Percentiles rank a stretch among this genome's conserved stretches.
These are phyloP conservation scores for Globodera ellingtonae DNA, from an alignment of 1,140 invertebrate genomes.

Conservation along the genomic window DNA sequence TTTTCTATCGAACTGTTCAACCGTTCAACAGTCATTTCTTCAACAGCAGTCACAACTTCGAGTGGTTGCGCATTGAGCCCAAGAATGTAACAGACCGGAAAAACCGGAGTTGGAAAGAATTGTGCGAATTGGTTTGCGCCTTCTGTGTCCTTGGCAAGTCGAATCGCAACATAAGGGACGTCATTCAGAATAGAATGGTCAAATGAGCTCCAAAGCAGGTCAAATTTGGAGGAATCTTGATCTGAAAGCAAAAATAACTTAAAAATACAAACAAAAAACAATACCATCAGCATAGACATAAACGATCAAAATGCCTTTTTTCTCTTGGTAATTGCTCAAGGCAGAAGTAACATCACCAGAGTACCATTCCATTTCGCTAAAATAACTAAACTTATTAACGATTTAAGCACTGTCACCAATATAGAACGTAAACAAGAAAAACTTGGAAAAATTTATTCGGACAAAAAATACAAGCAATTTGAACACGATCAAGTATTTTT, in stretches of 20 bases:
- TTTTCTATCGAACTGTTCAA: slow-evolving; percentile 22
- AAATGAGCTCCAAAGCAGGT: slow-evolving; percentile 25
- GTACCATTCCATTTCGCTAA: slow-evolving; percentile 36
- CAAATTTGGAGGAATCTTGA: slow-evolving; percentile 27
- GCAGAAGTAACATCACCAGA: slow-evolving; percentile 32
- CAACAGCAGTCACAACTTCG: slow-evolving; percentile 37
- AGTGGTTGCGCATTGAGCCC: slow-evolving; percentile 43
- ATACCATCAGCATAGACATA: slow-evolving; percentile 26
- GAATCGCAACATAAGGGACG: slow-evolving; percentile 34
- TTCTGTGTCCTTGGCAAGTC: slow-evolving; percentile 33
- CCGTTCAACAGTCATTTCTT: slow-evolving; percentile 30
- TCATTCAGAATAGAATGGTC: slow-evolving; percentile 25
- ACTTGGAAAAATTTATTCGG: too few species aligned
- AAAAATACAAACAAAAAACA: slow-evolving; percentile 23
- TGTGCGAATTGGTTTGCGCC: slow-evolving; percentile 43
- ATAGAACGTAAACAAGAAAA: too few species aligned
- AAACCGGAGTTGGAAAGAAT: slow-evolving; percentile 40
- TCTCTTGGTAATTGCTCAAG: slow-evolving; percentile 36
- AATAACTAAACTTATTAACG: too few species aligned
- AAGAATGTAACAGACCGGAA: slow-evolving; percentile 41
- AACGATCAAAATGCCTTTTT: slow-evolving; percentile 40
- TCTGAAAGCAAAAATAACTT: slow-evolving; percentile 32
- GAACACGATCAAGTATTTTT: too few species aligned
- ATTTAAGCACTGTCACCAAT: too few species aligned
- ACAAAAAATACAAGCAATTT: too few species aligned